Conservation (phyloP, 2,797 vertebrate genomes). For the Helicolenus hilgendorfi region DNA sequence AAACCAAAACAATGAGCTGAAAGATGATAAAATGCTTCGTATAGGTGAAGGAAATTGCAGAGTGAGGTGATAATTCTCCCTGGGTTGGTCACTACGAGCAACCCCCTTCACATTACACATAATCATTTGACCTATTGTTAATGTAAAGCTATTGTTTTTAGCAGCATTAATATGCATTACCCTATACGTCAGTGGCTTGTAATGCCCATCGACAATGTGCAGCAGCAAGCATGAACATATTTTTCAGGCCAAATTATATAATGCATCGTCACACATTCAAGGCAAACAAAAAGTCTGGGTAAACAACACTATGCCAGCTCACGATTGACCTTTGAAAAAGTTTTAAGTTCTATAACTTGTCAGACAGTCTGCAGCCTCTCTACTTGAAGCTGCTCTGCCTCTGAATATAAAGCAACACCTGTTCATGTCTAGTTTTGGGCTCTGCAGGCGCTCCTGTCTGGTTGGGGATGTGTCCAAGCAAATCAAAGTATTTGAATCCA, state of each 20-base stretch:
- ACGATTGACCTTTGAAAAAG: slow-evolving; percentile 52
- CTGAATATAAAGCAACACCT: slow-evolving; percentile 80
- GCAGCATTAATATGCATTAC: background rate
- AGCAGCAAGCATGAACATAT: background rate
- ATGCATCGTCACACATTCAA: background rate
- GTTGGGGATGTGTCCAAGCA: slow-evolving; percentile 16
- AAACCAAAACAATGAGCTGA: background rate
- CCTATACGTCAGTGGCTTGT: background rate
- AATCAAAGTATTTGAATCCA: slow-evolving; percentile 53
- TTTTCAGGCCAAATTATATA: background rate
- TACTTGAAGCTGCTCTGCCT: slow-evolving; percentile 6
- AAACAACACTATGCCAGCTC: slow-evolving; percentile 27
- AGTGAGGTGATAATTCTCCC: background rate
- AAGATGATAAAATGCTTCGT: background rate
- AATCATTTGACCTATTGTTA: background rate
- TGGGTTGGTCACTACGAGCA: background rate
- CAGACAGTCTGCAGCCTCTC: slow-evolving; percentile 32
- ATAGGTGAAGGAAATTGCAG: background rate
- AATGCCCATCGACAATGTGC: background rate
- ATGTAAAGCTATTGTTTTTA: background rate
- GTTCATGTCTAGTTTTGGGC: slow-evolving; percentile 52
- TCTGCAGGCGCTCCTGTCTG: slow-evolving; percentile 1
- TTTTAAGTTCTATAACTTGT: slow-evolving; percentile 31
- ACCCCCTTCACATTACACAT: background rate
- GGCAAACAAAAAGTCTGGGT: background rate